Base-by-base conservation (phyloP, 2,113 vertebrate genomes). In the Recurvirostra avosetta region DNA sequence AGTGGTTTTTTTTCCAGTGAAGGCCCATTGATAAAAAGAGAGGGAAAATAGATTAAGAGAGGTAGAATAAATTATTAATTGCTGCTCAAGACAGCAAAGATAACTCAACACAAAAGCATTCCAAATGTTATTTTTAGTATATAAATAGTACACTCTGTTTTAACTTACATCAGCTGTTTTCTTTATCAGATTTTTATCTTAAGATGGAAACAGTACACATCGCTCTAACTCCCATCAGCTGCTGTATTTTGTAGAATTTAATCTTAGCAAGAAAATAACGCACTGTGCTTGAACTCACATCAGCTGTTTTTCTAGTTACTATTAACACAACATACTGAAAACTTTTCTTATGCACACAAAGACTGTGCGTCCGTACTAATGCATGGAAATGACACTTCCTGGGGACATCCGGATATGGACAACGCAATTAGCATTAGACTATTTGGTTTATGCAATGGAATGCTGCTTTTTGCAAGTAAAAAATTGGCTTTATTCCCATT, bases 131-230 rank as follows among this genome's bases (percentile, higher is more conserved):
- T 97, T 97, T 96, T 90, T 91, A 94, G 86, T 79, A 79, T 74
- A 94, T 66, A 96, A 94, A 97, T 90, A 96, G 93, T 84, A 96
- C 91, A 88, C 67, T 49, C 68, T 93, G 86, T 96, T 97, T 88
- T 94, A 97, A 92, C 71, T 96, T 85, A 68, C 93, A 95, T 97
- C 94, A 96, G 94, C 89, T 95, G 75, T 92, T 97, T 95, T 88
- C 94, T 87, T 97, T 96, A 97, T 96, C 94, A 85, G 85, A 94
- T 96, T 96, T 91, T 97, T 97, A 96, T 96, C 93, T 96, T 93
- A 90, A 78, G 78, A 97, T 93, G 81, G 95, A 97, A 97, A 93
- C 70, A 82, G 89, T n/a, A 80, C 73, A 97, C 41, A 7, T 45
- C 21, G 26, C 61, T 94, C 71, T 19, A 91, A 85, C 83, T 62